A percentile compares a stretch with the other conserved stretches of the same genome.
These are phyloP conservation scores for Cyclopterus lumpus DNA, from an alignment of 2,797 vertebrate genomes.

Conservation along the genomic window DNA sequence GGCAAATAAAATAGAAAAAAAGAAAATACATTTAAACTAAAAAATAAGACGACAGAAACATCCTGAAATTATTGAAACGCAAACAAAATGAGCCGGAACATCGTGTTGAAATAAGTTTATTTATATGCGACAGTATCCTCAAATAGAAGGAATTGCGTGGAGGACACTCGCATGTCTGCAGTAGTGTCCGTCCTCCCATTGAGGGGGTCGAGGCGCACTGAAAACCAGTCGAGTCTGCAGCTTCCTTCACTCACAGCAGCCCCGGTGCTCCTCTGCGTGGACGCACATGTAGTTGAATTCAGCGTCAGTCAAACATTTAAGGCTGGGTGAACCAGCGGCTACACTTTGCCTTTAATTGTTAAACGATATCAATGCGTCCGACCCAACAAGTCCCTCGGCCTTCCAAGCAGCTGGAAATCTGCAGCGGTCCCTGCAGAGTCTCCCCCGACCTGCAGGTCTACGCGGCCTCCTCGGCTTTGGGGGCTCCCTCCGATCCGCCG, in stretches of 20 bases:
- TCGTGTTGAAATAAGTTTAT: constrained; percentile 45
- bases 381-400: not conserved
- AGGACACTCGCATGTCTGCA: constrained; percentile 2
- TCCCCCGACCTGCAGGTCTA: constrained; percentile 39
- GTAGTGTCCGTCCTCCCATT: constrained; percentile 27
- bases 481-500: constrained; percentile 13
- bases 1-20: not conserved
- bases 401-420: constrained; percentile 1
- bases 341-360: not conserved
- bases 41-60: not conserved
- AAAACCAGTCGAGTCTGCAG: constrained; percentile 14
- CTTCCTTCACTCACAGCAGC: constrained; percentile 3
- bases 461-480: constrained; percentile 53
- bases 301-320: not conserved
- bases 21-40: not conserved
- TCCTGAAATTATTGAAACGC: not conserved
- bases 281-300: not conserved
- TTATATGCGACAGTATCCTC: constrained; percentile 35
- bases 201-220: not conserved
- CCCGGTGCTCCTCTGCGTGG: not conserved
- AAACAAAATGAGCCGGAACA: not conserved
- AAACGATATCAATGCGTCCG: constrained; percentile 4
- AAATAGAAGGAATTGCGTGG: constrained; percentile 29
- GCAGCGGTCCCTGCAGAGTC: constrained; percentile 19
- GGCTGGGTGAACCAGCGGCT: not conserved